Conservation (phyloP, 2,797 vertebrate species). For the Falco biarmicus region DNA sequence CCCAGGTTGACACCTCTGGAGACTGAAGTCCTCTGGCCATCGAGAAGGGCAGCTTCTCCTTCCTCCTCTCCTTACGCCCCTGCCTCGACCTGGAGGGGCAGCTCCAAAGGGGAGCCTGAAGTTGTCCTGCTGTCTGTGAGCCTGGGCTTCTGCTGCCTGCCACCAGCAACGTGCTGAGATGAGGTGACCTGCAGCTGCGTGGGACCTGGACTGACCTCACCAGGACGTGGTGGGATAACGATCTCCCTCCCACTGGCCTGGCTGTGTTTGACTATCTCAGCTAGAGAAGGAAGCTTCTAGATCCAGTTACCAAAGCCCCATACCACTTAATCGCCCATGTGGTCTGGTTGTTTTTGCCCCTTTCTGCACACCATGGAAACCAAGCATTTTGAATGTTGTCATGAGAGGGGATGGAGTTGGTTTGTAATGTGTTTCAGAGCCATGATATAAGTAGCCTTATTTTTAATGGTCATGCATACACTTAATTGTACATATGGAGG, state of each 20-base stretch:
- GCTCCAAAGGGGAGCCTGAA: neutral
- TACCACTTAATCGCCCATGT: neutral
- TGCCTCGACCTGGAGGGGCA: neutral
- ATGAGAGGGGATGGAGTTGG: conserved; percentile 17
- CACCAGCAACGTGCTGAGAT: neutral
- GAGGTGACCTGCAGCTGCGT: neutral
- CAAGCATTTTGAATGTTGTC: conserved; percentile 17
- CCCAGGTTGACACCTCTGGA: neutral
- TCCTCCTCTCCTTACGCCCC: neutral
- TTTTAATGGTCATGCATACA: conserved; percentile 73
- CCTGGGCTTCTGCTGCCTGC: neutral
- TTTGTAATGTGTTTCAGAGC: conserved; percentile 58
- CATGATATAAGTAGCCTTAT: conserved; percentile 71
- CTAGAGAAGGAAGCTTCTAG: conserved; percentile 28
- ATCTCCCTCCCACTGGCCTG: neutral
- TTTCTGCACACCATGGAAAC: neutral
- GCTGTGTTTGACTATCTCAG: neutral
- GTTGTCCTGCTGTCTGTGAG: neutral
- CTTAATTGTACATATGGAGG: conserved; percentile 65
- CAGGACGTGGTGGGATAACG: neutral
- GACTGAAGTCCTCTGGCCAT: conserved; percentile 16
- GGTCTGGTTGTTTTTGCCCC: conserved; percentile 24
- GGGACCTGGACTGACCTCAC: conserved; percentile 15
- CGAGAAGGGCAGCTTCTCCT: neutral
- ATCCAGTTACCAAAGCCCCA: conserved; percentile 28